Base-by-base conservation (phyloP, 1,140 invertebrate genomes). In the Drosophila tropicalis region DNA sequence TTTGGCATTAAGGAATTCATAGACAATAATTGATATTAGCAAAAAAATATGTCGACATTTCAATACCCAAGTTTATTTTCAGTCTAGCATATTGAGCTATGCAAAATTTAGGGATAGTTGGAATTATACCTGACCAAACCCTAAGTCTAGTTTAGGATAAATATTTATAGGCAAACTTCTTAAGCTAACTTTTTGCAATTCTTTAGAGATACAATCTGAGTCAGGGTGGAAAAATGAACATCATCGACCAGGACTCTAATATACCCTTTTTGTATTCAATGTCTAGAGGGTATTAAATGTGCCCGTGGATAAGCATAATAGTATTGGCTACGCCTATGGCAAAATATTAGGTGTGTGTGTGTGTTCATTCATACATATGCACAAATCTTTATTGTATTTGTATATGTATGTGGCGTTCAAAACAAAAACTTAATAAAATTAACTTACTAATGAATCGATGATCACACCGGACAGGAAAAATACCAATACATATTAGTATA, bases 381-480 rank as follows among this genome's bases (percentile, higher is more conserved):
- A 51, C 44, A 51, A 39, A 39, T 39, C 12, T 13, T 12, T 39
- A 39, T 39, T 13, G 36, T 39, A 29, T 29, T 29, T 29, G 29
- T 29, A 6, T 29, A 5, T 51, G n/a, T 51, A 51, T 51, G 10
- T 47, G 17, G 44, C 9, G 0, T 22, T 72, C 82, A 83, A 86
- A 68, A 29, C 29, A 29, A 60, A 60, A 56, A 51, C 63, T 54
- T 86, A 83, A 87, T 87, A 82, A 87, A 86, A 86, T 86, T 86
- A 86, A 86, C 83, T 87, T 72, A 77, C 82, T 86, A 86, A 86
- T 86, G 82, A 86, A 86, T 61, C 76, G 81, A 86, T 86, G 79
- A 86, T 87, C 79, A 63, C 56, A 67, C 63, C 75, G 47, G 19
- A 67, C 58, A 70, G 40, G 29, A 64, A 60, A 15, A 54, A 69